Evolutionary conservation across 1,140 invertebrate genomes (phyloP).

Genomic region (Drosophila ironensis): DNA sequence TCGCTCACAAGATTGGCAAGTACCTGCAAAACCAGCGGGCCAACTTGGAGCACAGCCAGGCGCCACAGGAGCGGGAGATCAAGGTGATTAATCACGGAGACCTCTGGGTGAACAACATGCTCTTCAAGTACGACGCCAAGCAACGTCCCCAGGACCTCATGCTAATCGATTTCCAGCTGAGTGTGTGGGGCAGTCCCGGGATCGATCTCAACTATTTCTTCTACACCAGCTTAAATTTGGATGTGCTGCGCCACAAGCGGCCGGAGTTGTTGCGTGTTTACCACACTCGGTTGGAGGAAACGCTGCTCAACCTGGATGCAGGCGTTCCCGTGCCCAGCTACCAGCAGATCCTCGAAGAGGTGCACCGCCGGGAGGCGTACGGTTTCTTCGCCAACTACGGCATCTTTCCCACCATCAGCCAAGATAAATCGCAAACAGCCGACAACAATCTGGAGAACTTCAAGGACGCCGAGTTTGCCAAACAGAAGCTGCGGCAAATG

Average conservation of each 20-base stretch:
- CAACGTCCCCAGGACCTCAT: constrained; percentile 39
- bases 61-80: constrained; percentile 34
- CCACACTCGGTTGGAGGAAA: constrained; percentile 49
- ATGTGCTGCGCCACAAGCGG: constrained; percentile 68
- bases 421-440: constrained; percentile 60
- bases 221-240: constrained; percentile 65
- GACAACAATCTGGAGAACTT: constrained; percentile 73
- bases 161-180: constrained; percentile 73
- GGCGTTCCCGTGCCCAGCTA: constrained; percentile 67
- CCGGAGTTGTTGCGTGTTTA: constrained; percentile 78
- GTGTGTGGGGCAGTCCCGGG: constrained; percentile 68
- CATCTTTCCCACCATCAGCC: constrained; percentile 65
- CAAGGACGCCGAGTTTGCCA: constrained; percentile 59
- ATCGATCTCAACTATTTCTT: constrained; percentile 80
- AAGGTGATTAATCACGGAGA: constrained; percentile 87
- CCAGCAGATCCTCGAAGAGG: constrained; percentile 67
- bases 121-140: constrained; percentile 83
- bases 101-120: constrained; percentile 86
- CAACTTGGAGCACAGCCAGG: constrained; percentile 51
- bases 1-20: constrained; percentile 72
- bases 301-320: constrained; percentile 66
- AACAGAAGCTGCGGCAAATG: constrained; percentile 61
- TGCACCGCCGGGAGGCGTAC: constrained; percentile 70
- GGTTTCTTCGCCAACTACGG: constrained; percentile 71
- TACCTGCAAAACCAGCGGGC: constrained; percentile 47